Evolutionary conservation across 2,113 vertebrate genomes (phyloP).

Genomic region (Calidris pygmaea): DNA sequence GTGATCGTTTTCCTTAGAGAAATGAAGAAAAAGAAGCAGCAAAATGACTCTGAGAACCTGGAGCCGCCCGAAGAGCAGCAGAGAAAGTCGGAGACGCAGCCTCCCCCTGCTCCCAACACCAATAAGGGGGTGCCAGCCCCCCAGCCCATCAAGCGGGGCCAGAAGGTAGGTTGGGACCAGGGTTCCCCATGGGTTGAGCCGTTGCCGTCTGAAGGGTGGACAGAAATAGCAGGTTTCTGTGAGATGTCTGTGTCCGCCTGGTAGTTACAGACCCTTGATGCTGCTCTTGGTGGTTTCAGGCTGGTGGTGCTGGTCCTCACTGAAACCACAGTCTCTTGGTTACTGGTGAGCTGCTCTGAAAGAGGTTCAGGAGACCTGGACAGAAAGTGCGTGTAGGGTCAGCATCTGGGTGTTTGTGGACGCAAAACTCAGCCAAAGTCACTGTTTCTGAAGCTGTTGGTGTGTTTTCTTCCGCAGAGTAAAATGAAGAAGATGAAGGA

Average conservation of each 20-base stretch:
- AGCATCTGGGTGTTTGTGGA: not conserved
- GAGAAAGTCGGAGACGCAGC: conserved; percentile 35
- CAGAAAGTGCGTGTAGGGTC: accelerated
- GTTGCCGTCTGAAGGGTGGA: accelerated
- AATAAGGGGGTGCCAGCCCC: conserved; percentile 58
- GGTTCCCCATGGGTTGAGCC: not conserved
- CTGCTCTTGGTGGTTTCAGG: not conserved
- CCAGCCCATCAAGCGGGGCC: conserved; percentile 87
- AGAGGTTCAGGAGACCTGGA: not conserved
- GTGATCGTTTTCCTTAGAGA: conserved; percentile 74
- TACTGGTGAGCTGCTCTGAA: not conserved
- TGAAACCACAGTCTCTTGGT: not conserved
- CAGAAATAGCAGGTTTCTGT: not conserved
- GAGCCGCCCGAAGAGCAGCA: conserved; percentile 68
- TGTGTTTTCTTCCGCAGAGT: conserved; percentile 77
- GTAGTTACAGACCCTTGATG: not conserved
- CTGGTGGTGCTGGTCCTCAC: not conserved
- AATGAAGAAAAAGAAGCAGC: conserved; percentile 90
- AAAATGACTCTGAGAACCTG: conserved; percentile 65
- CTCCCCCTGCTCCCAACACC: conserved; percentile 42
- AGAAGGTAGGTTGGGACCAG: conserved; percentile 78
- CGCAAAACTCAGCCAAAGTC: not conserved
- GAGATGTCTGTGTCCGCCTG: accelerated
- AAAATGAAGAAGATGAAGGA: conserved; percentile 99
- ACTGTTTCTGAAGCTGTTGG: not conserved